phyloP scores from a whole-genome alignment of 2,888 invertebrate species.

The Nomada fucata region DNA sequence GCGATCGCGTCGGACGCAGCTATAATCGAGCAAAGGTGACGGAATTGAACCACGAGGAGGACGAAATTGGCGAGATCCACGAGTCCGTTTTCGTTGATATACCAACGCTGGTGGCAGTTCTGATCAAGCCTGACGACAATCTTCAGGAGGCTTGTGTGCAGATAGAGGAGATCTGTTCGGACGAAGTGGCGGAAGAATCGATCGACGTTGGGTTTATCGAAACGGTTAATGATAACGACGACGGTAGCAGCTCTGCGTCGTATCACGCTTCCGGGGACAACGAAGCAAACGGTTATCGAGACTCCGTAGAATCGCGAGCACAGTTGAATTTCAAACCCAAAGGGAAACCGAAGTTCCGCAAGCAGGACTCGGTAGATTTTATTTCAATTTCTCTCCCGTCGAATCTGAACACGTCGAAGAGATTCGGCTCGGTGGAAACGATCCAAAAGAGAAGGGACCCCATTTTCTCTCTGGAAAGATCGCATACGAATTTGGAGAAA shows the following conservation, averaged over 20 bases:
- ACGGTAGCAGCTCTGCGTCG: slow-evolving; percentile 49
- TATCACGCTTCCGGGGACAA: slow-evolving; percentile 47
- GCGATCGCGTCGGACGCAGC: slow-evolving; percentile 41
- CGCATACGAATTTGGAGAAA: slow-evolving; percentile 73
- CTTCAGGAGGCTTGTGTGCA: slow-evolving; percentile 64
- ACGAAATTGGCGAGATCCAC: slow-evolving; percentile 68
- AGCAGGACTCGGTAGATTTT: slow-evolving; percentile 74
- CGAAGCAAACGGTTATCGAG: slow-evolving; percentile 31
- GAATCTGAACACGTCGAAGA: slow-evolving; percentile 68
- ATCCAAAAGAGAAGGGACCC: slow-evolving; percentile 67
- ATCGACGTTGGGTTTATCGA: slow-evolving; percentile 68
- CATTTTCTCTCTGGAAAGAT: slow-evolving; percentile 64
- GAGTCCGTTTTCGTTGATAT: slow-evolving; percentile 79
- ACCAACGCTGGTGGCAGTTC: slow-evolving; percentile 78
- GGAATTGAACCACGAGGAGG: slow-evolving; percentile 69
- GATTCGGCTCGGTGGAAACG: slow-evolving; percentile 76
- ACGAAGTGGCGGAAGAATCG: slow-evolving; percentile 69
- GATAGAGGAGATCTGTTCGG: slow-evolving; percentile 77
- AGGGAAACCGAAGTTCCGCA: slow-evolving; percentile 64
- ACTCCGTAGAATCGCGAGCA: background rate
- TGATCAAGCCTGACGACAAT: slow-evolving; percentile 77
- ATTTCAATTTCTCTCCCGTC: slow-evolving; percentile 35
- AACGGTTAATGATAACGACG: slow-evolving; percentile 40
- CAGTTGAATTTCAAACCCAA: slow-evolving; percentile 19
- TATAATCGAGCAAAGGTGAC: slow-evolving; percentile 73